Conservation (phyloP, 2,113 vertebrate genomes). For the Xiphias gladius region DNA sequence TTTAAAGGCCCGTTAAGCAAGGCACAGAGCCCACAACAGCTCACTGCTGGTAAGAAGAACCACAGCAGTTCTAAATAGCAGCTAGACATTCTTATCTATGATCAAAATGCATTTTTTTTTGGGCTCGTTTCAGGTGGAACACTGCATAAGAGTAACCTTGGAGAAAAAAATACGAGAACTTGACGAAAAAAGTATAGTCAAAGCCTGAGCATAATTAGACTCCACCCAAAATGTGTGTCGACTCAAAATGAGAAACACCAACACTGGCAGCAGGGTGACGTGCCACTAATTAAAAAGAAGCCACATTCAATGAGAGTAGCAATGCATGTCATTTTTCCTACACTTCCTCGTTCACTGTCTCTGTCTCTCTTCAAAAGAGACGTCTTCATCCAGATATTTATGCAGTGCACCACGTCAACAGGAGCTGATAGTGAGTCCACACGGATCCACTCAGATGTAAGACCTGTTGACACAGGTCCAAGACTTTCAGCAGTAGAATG, state of each 20-base stretch:
- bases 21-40: conserved; percentile 7
- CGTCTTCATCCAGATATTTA: background rate
- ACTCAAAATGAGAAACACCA: background rate
- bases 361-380: background rate
- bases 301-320: background rate
- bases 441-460: background rate
- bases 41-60: background rate
- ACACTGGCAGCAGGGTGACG: background rate
- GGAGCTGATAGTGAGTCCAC: background rate
- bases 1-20: conserved; percentile 25
- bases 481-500: background rate
- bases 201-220: background rate
- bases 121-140: background rate
- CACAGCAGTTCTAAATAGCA: background rate
- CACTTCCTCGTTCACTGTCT: background rate
- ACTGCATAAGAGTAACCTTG: background rate
- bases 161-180: background rate
- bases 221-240: background rate
- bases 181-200: background rate
- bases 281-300: background rate
- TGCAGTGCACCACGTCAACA: background rate
- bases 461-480: background rate
- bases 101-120: background rate
- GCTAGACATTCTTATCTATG: background rate
- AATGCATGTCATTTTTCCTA: background rate